Conservation (phyloP, 2,797 vertebrate genomes). For the Erethizon dorsatum region DNA sequence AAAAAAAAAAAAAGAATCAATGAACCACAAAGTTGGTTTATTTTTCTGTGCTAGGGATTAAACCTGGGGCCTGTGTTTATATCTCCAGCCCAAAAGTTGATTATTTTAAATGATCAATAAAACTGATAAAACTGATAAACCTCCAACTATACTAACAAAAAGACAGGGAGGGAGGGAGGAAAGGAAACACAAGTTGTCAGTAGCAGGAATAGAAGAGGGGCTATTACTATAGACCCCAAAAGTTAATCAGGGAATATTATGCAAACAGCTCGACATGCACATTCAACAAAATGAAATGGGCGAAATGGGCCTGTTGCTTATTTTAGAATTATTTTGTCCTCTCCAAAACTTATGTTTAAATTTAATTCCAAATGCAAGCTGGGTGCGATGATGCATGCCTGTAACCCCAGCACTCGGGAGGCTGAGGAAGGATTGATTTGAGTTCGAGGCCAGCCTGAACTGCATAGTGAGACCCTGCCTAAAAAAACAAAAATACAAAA, state of each 20-base stretch:
- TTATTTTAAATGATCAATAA: constrained; percentile 37
- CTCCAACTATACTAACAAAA: neutral
- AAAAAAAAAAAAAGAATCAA: too few species aligned
- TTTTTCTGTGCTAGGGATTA: neutral
- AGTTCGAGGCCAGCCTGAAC: too few species aligned
- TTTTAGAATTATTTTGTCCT: neutral
- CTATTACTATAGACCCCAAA: neutral
- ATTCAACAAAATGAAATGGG: neutral
- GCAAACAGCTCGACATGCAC: neutral
- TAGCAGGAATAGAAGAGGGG: neutral
- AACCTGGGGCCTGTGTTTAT: neutral
- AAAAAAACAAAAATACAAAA: too few species aligned
- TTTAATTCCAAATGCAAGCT: neutral
- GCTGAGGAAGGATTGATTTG: too few species aligned
- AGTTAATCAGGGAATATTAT: neutral
- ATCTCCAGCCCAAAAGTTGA: neutral
- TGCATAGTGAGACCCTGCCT: too few species aligned
- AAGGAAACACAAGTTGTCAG: neutral
- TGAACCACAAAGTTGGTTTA: neutral
- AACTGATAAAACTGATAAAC: constrained; percentile 11
- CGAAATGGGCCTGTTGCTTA: neutral
- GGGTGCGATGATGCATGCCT: too few species aligned
- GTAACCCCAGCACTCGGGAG: too few species aligned
- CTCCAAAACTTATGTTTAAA: neutral
- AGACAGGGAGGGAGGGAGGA: neutral